Evolutionary conservation across 2,888 invertebrate species (phyloP).

Genomic region (Laothoe populi): DNA sequence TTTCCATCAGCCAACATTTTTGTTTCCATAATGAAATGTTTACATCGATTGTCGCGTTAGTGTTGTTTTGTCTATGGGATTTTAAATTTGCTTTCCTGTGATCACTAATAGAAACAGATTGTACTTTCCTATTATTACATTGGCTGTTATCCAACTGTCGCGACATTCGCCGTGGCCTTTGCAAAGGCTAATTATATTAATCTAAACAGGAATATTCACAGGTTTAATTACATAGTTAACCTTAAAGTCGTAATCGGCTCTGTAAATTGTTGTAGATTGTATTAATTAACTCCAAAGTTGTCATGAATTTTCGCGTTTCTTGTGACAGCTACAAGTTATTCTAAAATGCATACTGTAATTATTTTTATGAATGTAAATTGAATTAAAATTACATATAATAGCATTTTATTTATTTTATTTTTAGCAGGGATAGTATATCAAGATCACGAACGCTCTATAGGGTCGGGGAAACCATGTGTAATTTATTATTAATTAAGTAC

Average conservation of each 20-base stretch:
- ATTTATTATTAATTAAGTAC: too few relatives aligned
- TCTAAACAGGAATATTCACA: constrained; percentile 51
- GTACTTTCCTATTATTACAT: constrained; percentile 53
- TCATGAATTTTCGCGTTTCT: neutral
- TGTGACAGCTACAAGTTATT: neutral
- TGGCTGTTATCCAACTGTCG: constrained; percentile 69
- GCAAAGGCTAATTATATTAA: constrained; percentile 74
- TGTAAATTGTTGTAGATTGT: neutral
- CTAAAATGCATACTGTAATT: too few relatives aligned
- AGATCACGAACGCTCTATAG: too few relatives aligned
- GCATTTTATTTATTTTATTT: too few relatives aligned
- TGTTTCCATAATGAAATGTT: constrained; percentile 34
- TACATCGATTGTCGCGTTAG: constrained; percentile 25
- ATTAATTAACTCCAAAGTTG: neutral
- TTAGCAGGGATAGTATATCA: too few relatives aligned
- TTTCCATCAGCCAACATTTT: constrained; percentile 15
- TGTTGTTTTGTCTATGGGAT: constrained; percentile 31
- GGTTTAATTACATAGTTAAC: constrained; percentile 38
- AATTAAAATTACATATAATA: too few relatives aligned
- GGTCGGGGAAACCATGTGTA: too few relatives aligned
- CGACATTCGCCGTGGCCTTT: constrained; percentile 77
- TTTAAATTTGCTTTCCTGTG: constrained; percentile 38
- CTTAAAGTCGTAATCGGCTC: neutral
- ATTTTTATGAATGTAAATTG: too few relatives aligned
- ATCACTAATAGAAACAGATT: constrained; percentile 50